phyloP scores from a whole-genome alignment of 2,888 invertebrate genomes.

The Exocentrus adspersus region DNA sequence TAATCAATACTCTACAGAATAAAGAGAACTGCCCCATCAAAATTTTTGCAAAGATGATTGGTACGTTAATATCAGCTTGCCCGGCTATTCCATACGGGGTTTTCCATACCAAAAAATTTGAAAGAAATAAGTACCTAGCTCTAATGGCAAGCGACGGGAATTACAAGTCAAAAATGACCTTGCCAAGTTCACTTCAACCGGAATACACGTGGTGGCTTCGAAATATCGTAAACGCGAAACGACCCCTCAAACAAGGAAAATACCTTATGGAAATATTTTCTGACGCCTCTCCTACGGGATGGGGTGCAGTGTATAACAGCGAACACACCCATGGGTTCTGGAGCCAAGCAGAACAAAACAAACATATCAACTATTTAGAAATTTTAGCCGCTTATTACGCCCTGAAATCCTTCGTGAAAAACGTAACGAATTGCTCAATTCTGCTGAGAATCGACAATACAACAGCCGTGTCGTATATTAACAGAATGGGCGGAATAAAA shows the following conservation, averaged over 20 bases:
- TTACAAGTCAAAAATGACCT: not conserved
- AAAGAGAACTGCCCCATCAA: not conserved
- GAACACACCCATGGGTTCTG: slow-evolving; percentile 28
- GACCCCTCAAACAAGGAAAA: not conserved
- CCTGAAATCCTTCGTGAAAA: too few species aligned
- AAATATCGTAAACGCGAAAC: too few species aligned
- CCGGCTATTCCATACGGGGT: not conserved
- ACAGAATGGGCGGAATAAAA: too few species aligned
- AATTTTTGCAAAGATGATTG: not conserved
- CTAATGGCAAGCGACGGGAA: not conserved
- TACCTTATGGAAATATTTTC: slow-evolving; percentile 28
- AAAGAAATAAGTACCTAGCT: slow-evolving; percentile 2
- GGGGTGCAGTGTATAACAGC: slow-evolving; percentile 20
- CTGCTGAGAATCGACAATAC: too few species aligned
- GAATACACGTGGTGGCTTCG: slow-evolving; percentile 10
- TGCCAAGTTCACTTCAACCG: slow-evolving; percentile 9
- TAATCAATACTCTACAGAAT: not conserved
- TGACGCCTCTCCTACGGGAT: slow-evolving; percentile 30
- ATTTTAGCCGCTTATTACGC: too few species aligned
- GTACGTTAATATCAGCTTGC: not conserved
- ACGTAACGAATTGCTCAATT: too few species aligned
- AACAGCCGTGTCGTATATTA: too few species aligned
- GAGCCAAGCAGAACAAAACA: slow-evolving; percentile 8
- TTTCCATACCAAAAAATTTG: not conserved
- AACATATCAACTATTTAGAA: slow-evolving; percentile 33